Evolutionary conservation across 2,888 invertebrate species (phyloP).

Genomic region (Drosophila tripunctata): DNA sequence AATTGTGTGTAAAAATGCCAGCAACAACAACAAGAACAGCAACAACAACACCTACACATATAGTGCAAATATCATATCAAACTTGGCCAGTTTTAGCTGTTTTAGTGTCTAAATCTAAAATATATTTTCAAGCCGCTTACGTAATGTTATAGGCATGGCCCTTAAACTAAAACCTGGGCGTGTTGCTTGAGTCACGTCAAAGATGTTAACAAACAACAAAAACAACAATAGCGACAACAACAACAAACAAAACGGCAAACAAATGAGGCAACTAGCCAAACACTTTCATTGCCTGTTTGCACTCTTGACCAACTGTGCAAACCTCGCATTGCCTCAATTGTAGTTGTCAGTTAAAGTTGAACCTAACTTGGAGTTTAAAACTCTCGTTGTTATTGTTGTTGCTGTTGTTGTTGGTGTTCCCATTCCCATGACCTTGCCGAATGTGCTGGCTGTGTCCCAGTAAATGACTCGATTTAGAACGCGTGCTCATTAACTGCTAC

Average conservation of each 20-base stretch:
- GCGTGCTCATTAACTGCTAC: constrained; percentile 55
- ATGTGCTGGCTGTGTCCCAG: constrained; percentile 27
- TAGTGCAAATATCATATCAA: constrained; percentile 3
- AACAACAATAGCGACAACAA: constrained; percentile 11
- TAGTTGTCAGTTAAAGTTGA: constrained; percentile 23
- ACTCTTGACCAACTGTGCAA: constrained; percentile 72
- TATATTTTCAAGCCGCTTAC: constrained; percentile 40
- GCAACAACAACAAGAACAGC: constrained; percentile 19
- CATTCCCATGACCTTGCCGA: constrained; percentile 68
- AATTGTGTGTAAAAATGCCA: constrained; percentile 64
- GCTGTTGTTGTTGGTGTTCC: constrained; percentile 39
- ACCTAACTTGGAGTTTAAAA: constrained; percentile 13
- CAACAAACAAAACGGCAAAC: constrained; percentile 34
- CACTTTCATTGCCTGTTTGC: constrained; percentile 72
- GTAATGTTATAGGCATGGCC: constrained; percentile 57
- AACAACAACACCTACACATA: constrained; percentile 45
- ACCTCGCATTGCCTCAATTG: constrained; percentile 40
- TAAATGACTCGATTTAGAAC: constrained; percentile 57
- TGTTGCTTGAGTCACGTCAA: constrained; percentile 53
- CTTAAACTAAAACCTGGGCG: constrained; percentile 52
- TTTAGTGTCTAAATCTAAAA: constrained; percentile 34
- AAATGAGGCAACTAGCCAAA: constrained; percentile 61
- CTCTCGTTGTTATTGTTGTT: background rate
- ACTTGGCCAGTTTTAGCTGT: constrained; percentile 19
- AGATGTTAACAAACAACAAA: constrained; percentile 55